Percentiles rank a stretch among this genome's conserved stretches.
Conservation (phyloP, 2,797 vertebrate genomes). For the Amniataba percoides region DNA sequence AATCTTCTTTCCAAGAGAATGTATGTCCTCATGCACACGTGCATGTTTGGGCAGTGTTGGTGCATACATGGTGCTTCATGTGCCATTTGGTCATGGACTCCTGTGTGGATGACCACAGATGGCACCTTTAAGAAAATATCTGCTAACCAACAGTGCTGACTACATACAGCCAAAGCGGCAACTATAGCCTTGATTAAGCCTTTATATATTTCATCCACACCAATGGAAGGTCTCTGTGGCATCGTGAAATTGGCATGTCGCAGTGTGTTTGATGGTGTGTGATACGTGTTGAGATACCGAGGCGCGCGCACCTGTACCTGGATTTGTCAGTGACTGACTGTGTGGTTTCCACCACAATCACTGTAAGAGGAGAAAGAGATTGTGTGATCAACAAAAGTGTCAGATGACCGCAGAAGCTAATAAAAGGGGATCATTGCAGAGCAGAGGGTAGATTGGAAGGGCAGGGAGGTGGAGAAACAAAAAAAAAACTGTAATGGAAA, state of each 20-base stretch:
- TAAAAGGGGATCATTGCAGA: slow-evolving; percentile 58
- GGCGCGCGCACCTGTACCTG: neutral
- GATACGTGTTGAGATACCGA: neutral
- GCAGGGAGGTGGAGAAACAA: slow-evolving; percentile 23
- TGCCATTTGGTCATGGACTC: neutral
- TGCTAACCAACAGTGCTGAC: neutral
- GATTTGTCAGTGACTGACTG: slow-evolving; percentile 31
- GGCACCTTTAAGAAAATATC: neutral
- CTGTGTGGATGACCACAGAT: neutral
- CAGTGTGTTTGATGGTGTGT: slow-evolving; percentile 14
- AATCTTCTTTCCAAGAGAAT: neutral
- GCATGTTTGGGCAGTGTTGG: neutral
- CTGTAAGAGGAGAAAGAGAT: slow-evolving; percentile 48
- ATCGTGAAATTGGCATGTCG: slow-evolving; percentile 7
- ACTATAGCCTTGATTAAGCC: slow-evolving; percentile 15
- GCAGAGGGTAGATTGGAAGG: slow-evolving; percentile 49
- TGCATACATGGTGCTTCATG: neutral
- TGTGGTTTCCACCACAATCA: slow-evolving; percentile 42
- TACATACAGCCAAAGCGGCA: slow-evolving; percentile 4
- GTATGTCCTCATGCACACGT: neutral
- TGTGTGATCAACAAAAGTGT: slow-evolving; percentile 60
- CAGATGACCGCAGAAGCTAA: slow-evolving; percentile 58
- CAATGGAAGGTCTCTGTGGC: neutral
- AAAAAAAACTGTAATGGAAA: slow-evolving; percentile 46
- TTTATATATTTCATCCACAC: slow-evolving; percentile 30